These are phyloP conservation scores for Aphodius sticticus DNA, from an alignment of 2,888 invertebrate genomes.

Conservation along the genomic window DNA sequence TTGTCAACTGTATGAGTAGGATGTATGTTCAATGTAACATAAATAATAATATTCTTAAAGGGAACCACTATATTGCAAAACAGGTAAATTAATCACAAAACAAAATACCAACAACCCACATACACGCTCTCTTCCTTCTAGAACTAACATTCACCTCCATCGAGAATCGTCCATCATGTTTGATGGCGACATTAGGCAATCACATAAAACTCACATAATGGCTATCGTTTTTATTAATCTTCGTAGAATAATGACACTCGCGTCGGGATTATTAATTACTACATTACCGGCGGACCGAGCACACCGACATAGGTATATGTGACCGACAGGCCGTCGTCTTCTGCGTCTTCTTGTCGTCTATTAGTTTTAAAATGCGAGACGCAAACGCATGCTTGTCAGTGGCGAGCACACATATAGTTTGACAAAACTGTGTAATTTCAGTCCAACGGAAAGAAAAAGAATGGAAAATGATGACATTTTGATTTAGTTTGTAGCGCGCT, in stretches of 20 bases:
- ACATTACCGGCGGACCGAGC: slow-evolving; percentile 15
- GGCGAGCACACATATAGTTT: background rate
- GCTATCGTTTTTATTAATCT: slow-evolving; percentile 25
- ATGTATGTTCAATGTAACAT: too few relatives aligned
- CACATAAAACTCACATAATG: slow-evolving; percentile 16
- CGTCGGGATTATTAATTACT: slow-evolving; percentile 22
- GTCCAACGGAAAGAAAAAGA: background rate
- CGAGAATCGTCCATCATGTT: slow-evolving; percentile 9
- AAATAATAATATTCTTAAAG: background rate
- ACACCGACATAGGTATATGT: background rate
- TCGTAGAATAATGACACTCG: slow-evolving; percentile 12
- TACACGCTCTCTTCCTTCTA: background rate
- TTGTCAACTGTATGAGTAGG: too few relatives aligned
- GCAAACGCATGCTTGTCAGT: background rate
- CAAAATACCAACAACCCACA: background rate
- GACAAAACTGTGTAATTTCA: background rate
- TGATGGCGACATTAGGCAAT: slow-evolving; percentile 22
- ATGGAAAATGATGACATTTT: too few relatives aligned
- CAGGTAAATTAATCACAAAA: background rate
- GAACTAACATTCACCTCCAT: background rate
- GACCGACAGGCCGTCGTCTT: background rate
- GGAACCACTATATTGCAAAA: background rate
- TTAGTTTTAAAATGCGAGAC: background rate
- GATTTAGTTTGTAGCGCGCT: too few relatives aligned
- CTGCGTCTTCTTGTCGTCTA: background rate